Base-by-base conservation (phyloP, 2,888 invertebrate species). In the Nezara viridula region DNA sequence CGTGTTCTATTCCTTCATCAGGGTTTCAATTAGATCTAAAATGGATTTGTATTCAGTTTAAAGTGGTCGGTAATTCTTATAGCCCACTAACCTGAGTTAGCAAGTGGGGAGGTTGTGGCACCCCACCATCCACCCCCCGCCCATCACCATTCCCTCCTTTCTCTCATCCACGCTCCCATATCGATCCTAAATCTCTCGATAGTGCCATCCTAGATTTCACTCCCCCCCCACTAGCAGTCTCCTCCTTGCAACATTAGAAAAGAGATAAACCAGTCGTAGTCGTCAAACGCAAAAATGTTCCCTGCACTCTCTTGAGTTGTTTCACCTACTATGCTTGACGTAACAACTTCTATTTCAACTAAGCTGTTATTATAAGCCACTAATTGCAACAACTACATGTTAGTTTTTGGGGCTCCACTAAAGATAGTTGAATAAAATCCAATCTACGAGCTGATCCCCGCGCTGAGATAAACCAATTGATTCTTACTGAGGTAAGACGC, bases 11-110 rank as follows among this genome's bases (percentile, higher is more conserved):
- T 77, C 89, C 66, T 85, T 77, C 86, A 89, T 89, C 89, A 90
- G 90, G 90, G 88, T 90, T 90, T 90, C 90, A 90, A 90, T 90
- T 90, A 90, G 90, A 88, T 86, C 52, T 88, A 90, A 88, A 50
- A 89, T 85, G 89, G 89, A 89, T 90, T 90, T 90, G 88, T 90
- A 90, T 88, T 88, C 88, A 88, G 88, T 88, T 88, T 85, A 88
- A 88, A 88, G 50, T 37, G 50, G n/a, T 50, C 37, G 88, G 81
- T 88, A 88, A 88, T 88, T 88, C 88, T 88, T 88, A 88, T 88
- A 88, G 88, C 88, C 88, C 60, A 88, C 88, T 88, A 88, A 88
- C 88, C 88, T 50, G 85, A 49, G 88, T 88, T 52, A 60, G 88
- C 44, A 49, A 86, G 86, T 49, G 86, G 52, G 52, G 49, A 37